Conservation (phyloP, 2,797 vertebrate genomes). For the Perodicticus potto region DNA sequence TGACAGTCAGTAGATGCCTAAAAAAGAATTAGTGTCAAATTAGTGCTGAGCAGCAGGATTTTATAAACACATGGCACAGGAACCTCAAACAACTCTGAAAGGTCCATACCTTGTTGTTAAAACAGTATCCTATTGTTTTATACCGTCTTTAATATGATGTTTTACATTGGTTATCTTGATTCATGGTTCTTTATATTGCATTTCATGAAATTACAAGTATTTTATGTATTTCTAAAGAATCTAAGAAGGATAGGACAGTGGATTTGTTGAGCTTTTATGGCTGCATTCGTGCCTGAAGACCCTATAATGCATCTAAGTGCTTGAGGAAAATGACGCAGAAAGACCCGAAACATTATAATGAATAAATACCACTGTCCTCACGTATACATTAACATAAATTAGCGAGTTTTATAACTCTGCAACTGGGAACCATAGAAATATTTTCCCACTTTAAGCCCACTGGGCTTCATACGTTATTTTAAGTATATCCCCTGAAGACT, state of each 20-base stretch:
- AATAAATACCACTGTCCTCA: background rate
- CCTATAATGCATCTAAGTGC: background rate
- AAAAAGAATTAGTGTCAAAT: background rate
- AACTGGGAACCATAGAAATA: background rate
- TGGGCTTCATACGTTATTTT: background rate
- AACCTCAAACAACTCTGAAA: slow-evolving; percentile 6
- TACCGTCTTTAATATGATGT: background rate
- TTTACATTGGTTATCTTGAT: background rate
- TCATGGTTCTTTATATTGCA: background rate
- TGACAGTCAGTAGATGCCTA: background rate
- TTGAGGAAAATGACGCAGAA: background rate
- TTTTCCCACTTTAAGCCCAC: background rate
- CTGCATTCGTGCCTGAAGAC: background rate
- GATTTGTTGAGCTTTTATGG: background rate
- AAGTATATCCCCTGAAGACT: background rate
- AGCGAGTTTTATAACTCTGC: slow-evolving; percentile 40
- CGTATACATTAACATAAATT: background rate
- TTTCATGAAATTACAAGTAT: background rate
- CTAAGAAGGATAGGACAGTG: background rate
- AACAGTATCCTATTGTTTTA: background rate
- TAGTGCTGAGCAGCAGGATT: background rate
- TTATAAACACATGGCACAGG: background rate
- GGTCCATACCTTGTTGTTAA: background rate
- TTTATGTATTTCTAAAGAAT: background rate
- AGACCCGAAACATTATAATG: background rate